Conservation (phyloP, 2,797 vertebrate genomes). For the Brachyrhaphis roseni region DNA sequence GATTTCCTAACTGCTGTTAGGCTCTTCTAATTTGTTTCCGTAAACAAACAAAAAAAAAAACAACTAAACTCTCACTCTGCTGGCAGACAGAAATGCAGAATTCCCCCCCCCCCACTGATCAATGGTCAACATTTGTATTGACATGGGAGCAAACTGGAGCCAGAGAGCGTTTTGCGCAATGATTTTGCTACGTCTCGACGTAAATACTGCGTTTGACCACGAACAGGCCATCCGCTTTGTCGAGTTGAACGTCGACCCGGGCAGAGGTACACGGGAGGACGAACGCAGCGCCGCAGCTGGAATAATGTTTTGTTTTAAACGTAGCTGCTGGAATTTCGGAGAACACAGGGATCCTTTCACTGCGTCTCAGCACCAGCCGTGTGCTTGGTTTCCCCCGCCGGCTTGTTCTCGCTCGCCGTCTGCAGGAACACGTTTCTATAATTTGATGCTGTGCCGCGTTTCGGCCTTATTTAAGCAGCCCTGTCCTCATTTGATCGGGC, state of each 20-base stretch:
- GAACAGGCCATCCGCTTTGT: slow-evolving; percentile 19
- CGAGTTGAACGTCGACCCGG: slow-evolving; percentile 51
- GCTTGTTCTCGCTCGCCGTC: slow-evolving; percentile 51
- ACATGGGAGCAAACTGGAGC: background rate
- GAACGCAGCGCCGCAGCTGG: slow-evolving; percentile 71
- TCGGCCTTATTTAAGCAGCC: background rate
- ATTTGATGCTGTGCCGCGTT: slow-evolving; percentile 13
- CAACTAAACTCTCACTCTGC: slow-evolving; percentile 4
- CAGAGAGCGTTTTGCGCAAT: background rate
- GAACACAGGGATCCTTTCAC: slow-evolving; percentile 83
- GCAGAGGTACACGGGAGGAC: slow-evolving; percentile 43
- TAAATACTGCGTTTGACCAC: slow-evolving; percentile 26
- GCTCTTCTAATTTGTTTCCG: slow-evolving; percentile 6
- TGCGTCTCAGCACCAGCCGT: slow-evolving; percentile 61
- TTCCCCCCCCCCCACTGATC: background rate
- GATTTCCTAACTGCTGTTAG: slow-evolving; percentile 7
- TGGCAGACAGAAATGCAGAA: background rate
- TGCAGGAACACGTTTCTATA: slow-evolving; percentile 34
- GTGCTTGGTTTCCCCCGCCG: slow-evolving; percentile 73
- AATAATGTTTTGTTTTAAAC: slow-evolving; percentile 83
- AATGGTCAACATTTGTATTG: background rate
- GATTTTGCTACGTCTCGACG: background rate
- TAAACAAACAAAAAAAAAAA: background rate
- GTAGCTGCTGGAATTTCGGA: slow-evolving; percentile 71
- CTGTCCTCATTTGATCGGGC: background rate